Percentiles rank a stretch among this genome's conserved stretches.
Conservation (phyloP, 2,797 vertebrate genomes). For the Heliangelus exortis region DNA sequence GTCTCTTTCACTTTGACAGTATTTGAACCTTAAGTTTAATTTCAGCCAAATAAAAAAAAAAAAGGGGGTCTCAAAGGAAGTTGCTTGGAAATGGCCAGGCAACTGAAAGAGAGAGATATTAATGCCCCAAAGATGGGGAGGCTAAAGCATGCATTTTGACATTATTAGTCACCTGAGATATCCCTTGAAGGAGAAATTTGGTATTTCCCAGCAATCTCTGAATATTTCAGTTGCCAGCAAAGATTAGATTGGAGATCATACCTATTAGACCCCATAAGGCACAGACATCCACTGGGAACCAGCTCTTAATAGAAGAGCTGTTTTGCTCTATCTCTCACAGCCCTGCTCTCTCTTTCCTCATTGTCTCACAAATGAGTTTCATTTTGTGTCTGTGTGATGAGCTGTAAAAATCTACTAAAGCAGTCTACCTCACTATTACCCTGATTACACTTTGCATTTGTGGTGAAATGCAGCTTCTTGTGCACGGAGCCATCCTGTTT, state of each 20-base stretch:
- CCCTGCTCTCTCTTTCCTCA: not conserved
- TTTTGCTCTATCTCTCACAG: not conserved
- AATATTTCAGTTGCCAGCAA: slow-evolving; percentile 41
- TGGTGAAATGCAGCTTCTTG: not conserved
- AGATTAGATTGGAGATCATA: not conserved
- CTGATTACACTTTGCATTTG: not conserved
- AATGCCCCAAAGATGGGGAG: not conserved
- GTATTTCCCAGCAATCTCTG: not conserved
- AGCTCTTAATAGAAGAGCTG: not conserved
- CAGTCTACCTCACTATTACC: not conserved
- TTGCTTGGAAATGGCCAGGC: slow-evolving; percentile 12
- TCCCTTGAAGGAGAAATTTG: slow-evolving; percentile 12
- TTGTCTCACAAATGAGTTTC: not conserved
- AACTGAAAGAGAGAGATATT: not conserved
- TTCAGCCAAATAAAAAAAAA: slow-evolving; percentile 43
- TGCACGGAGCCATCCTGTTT: not conserved
- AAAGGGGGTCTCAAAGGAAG: slow-evolving; percentile 40
- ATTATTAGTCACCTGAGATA: slow-evolving; percentile 41
- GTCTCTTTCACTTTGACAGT: slow-evolving; percentile 1
- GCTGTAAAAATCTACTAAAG: not conserved
- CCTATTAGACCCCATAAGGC: slow-evolving; percentile 3
- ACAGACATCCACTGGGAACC: not conserved
- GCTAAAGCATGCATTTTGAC: slow-evolving; percentile 26
- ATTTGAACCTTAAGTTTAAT: slow-evolving; percentile 41
- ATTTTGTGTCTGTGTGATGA: not conserved